phyloP scores from a whole-genome alignment of 1,140 invertebrate species.

The Holotrichia oblita region DNA sequence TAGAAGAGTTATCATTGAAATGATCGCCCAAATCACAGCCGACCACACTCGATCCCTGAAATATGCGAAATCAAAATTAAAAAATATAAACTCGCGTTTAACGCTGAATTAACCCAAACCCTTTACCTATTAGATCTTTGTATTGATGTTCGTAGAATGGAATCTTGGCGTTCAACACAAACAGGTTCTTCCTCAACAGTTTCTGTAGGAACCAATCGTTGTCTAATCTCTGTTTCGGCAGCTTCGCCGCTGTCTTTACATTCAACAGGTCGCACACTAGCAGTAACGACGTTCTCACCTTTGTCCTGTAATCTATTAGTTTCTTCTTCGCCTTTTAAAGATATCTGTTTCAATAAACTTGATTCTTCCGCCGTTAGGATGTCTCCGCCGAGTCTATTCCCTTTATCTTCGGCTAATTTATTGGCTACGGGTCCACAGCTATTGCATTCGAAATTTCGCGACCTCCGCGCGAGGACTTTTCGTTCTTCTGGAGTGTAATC shows the following conservation, averaged over 20 bases:
- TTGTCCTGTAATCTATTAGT: conserved; percentile 46
- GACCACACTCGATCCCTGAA: conserved; percentile 58
- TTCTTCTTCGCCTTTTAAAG: conserved; percentile 58
- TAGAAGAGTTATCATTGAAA: conserved; percentile 54
- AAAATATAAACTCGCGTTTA: no score
- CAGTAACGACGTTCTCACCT: conserved; percentile 32
- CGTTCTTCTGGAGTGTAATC: conserved; percentile 89
- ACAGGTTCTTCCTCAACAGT: not conserved
- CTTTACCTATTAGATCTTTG: conserved; percentile 46
- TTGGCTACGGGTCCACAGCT: conserved; percentile 68
- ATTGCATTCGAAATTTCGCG: conserved; percentile 67
- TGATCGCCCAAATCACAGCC: conserved; percentile 54
- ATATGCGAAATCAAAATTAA: conserved; percentile 27
- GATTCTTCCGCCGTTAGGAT: conserved; percentile 64
- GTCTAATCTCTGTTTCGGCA: conserved; percentile 37
- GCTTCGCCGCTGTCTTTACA: not conserved
- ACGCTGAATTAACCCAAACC: conserved; percentile 13
- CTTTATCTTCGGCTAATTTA: conserved; percentile 59
- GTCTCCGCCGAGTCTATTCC: conserved; percentile 49
- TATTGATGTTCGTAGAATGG: conserved; percentile 45
- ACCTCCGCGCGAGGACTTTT: conserved; percentile 81
- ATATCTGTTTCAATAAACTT: conserved; percentile 56
- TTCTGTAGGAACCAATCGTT: not conserved
- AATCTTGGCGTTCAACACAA: conserved; percentile 28
- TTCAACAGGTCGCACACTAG: conserved; percentile 29